A percentile compares a stretch with the other conserved stretches of the same genome.
These are phyloP conservation scores for Ctenopoma multispine DNA, from an alignment of 2,797 vertebrate genomes.

Conservation along the genomic window DNA sequence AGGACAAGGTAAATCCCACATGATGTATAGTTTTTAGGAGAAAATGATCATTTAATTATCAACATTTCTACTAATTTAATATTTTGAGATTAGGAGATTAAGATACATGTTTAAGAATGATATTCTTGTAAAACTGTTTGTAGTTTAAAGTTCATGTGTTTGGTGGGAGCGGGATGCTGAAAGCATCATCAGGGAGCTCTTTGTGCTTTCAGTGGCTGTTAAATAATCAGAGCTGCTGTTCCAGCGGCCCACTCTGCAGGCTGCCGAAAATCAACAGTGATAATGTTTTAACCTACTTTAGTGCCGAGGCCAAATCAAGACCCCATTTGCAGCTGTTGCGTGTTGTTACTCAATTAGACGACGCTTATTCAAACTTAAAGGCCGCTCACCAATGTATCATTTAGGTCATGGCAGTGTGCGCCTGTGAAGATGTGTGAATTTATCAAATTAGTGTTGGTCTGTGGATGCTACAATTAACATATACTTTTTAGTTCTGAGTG, in stretches of 20 bases:
- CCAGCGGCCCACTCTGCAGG: constrained; percentile 24
- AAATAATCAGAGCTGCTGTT: constrained; percentile 22
- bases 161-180: constrained; percentile 2
- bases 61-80: not conserved
- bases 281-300: constrained; percentile 52
- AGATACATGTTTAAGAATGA: not conserved
- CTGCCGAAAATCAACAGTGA: constrained; percentile 23
- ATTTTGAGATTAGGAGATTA: no score
- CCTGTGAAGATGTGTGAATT: not conserved
- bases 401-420: constrained; percentile 23
- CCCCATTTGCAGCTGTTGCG: constrained; percentile 31
- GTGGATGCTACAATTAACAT: not conserved
- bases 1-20: no score
- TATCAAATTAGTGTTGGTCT: constrained; percentile 11
- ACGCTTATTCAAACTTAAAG: constrained; percentile 52
- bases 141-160: not conserved
- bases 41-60: not conserved
- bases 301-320: constrained; percentile 27
- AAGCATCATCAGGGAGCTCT: constrained; percentile 8
- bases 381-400: constrained; percentile 25
- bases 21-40: no score
- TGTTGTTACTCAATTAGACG: constrained; percentile 33
- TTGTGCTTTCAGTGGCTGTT: constrained; percentile 14
- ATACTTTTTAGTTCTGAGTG: not conserved
- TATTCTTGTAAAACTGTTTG: not conserved